Evolutionary conservation across 2,113 vertebrate species (phyloP), one percentile per base, ranked within the genome.

Genomic region (Trogon surrucura): DNA sequence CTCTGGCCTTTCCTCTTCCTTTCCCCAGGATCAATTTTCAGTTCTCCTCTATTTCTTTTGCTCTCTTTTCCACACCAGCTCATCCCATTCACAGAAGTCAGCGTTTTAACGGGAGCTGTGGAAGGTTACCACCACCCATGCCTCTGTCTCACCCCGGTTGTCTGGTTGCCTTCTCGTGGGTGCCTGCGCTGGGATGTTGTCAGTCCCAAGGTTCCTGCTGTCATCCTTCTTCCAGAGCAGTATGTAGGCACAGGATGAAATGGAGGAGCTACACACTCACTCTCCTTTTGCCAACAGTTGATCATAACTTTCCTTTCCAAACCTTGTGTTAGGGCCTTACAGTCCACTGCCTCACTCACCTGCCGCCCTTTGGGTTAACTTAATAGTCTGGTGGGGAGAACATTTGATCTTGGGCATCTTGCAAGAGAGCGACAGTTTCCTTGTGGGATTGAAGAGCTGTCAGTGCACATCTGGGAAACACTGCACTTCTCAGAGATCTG

Each of bases 371-470:
- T 72, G 34, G 19, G 56, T 50, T 57, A 41, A 9, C 9, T 48
- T 38, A 34, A 3, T 34, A 50, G 13, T 19, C 29, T 61, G 27
- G 5, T 15, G 38, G 27, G 50, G 21, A 80, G 85, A 85, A 41
- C 2, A 0, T 80, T 77, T 60, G 34, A 25, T 80, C 41, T 47
- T 26, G 30, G 36, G 47, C 22, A 14, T 65, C 41, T 34, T 80
- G 30, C 74, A 65, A 53, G n/a, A 69, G 36, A 32, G 45, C 0
- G 0, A 3, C 22, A 5, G 38, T 53, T 81, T 58, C n/a, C 13
- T 34, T 36, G 2, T 11, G 61, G 29, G 57, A 0, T 2, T 48
- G 54, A 47, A 41, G 45, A 57, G n/a, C 36, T 27, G 54, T 19
- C 11, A 53, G 73, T 0, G 1, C 26, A 3, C n/a, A 38, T 30